These are phyloP conservation scores for Lochmaea crataegi DNA, from an alignment of 2,888 invertebrate genomes.

Conservation along the genomic window DNA sequence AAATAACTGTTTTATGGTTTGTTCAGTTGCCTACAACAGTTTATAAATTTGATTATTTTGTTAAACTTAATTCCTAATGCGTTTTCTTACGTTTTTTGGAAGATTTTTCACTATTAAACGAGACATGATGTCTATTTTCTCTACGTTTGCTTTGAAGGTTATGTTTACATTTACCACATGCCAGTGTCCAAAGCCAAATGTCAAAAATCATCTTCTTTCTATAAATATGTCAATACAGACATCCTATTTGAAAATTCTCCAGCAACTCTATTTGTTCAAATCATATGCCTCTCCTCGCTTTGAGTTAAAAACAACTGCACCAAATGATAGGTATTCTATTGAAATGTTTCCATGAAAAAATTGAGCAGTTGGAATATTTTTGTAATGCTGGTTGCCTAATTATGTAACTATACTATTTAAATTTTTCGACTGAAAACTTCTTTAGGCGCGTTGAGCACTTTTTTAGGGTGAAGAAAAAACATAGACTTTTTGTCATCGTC, in stretches of 20 bases:
- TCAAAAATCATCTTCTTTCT: neutral
- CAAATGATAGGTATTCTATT: too few species aligned
- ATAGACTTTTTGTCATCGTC: too few species aligned
- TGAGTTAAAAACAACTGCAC: too few species aligned
- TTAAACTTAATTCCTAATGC: conserved; percentile 20
- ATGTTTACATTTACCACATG: conserved; percentile 25
- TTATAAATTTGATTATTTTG: conserved; percentile 19
- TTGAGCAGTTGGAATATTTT: neutral
- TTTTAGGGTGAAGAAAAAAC: too few species aligned
- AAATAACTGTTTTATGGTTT: conserved; percentile 81
- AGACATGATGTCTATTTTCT: conserved; percentile 71
- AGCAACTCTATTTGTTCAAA: too few species aligned
- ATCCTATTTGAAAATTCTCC: too few species aligned
- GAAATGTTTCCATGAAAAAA: neutral
- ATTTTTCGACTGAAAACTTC: too few species aligned
- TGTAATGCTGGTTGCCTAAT: neutral
- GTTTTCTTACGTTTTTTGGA: conserved; percentile 80
- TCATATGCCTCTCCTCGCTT: too few species aligned
- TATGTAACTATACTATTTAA: neutral
- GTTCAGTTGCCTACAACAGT: conserved; percentile 76
- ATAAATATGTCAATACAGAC: too few species aligned
- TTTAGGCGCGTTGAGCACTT: too few species aligned
- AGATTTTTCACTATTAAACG: conserved; percentile 91
- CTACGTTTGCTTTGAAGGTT: conserved; percentile 14
- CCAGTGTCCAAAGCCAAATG: neutral